phyloP scores from a whole-genome alignment of 2,888 invertebrate species.

The Galerucella pusilla region DNA sequence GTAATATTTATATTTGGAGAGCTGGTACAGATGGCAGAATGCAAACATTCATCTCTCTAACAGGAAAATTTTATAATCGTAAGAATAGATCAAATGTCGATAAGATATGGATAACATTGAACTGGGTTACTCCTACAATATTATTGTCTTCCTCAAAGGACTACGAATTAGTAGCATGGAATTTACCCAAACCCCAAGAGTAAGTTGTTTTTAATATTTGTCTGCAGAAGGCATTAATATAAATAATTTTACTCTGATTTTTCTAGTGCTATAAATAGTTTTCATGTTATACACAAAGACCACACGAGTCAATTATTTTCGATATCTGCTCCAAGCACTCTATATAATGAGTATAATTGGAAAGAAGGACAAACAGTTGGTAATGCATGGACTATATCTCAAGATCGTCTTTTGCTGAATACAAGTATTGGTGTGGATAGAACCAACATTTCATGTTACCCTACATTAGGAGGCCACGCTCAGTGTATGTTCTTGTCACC shows the following conservation, averaged over 20 bases:
- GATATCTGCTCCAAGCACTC: conserved; percentile 65
- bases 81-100: conserved; percentile 46
- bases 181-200: conserved; percentile 64
- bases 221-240: no score
- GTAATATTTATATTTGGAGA: conserved; percentile 73
- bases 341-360: conserved; percentile 52
- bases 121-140: conserved; percentile 72
- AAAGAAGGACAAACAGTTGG: conserved; percentile 54
- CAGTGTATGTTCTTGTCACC: conserved; percentile 74
- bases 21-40: conserved; percentile 71
- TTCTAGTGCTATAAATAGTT: conserved; percentile 18
- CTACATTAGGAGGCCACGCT: conserved; percentile 74
- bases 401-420: conserved; percentile 71
- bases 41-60: conserved; percentile 61
- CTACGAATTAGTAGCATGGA: conserved; percentile 73
- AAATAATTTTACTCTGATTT: not conserved
- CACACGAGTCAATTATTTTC: conserved; percentile 73
- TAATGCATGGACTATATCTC: conserved; percentile 71
- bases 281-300: conserved; percentile 62
- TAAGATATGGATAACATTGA: conserved; percentile 65
- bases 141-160: conserved; percentile 71
- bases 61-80: conserved; percentile 46
- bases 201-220: conserved; percentile 39
- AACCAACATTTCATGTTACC: conserved; percentile 62
- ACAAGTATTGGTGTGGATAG: conserved; percentile 62